A percentile compares a stretch with the other conserved stretches of the same genome.
Evolutionary conservation across 2,113 vertebrate species (phyloP).

Genomic region (Microcebus jonahi): DNA sequence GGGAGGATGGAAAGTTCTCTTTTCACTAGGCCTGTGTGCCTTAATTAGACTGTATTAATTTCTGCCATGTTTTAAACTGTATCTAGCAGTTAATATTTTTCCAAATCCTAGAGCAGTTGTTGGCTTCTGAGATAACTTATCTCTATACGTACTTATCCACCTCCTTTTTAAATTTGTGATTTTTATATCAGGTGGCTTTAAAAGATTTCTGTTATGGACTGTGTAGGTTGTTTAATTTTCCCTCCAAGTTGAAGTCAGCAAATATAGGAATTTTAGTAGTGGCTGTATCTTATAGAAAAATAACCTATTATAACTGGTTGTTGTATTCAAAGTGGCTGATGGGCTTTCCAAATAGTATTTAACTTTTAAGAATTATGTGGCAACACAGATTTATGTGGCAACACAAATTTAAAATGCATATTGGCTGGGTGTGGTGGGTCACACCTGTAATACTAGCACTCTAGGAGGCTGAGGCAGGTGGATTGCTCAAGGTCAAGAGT

Average conservation of each 20-base stretch:
- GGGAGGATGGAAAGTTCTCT: not conserved
- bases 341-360: conserved; percentile 37
- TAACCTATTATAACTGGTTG: not conserved
- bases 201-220: not conserved
- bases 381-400: conserved; percentile 35
- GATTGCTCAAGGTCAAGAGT: too few relatives aligned
- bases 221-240: conserved; percentile 36
- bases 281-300: conserved; percentile 30
- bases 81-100: not conserved
- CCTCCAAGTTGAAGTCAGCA: conserved; percentile 36
- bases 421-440: not conserved
- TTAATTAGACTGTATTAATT: conserved; percentile 40
- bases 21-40: not conserved
- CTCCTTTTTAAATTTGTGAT: conserved; percentile 15
- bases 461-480: too few relatives aligned
- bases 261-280: conserved; percentile 28
- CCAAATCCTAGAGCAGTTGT: conserved; percentile 20
- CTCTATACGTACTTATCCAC: not conserved
- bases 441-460: too few relatives aligned
- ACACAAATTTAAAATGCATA: conserved; percentile 53
- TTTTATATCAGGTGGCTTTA: conserved; percentile 39
- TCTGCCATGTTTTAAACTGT: conserved; percentile 21
- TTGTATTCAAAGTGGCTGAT: conserved; percentile 38
- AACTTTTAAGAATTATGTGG: conserved; percentile 37
- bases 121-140: conserved; percentile 38